Conservation (phyloP, 1,140 invertebrate species). For the Dufourea novaeangliae region DNA sequence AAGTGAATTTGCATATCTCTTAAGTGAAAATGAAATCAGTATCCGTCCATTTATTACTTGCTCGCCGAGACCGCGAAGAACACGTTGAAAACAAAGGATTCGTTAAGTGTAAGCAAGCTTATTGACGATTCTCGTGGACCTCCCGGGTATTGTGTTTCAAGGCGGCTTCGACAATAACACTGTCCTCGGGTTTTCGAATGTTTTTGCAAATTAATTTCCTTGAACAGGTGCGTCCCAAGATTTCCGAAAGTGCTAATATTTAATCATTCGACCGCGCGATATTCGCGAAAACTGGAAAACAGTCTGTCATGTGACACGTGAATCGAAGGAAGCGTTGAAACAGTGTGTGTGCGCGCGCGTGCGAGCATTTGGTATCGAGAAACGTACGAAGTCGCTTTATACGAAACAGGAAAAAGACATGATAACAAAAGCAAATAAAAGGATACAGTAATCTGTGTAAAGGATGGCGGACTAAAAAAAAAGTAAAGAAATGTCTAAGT, state of each 20-base stretch:
- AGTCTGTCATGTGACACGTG: background rate
- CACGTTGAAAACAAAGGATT: background rate
- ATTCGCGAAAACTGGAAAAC: background rate
- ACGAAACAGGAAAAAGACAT: background rate
- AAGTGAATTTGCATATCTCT: background rate
- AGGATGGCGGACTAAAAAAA: background rate
- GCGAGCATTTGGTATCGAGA: background rate
- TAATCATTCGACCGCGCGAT: background rate
- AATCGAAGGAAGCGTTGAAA: background rate
- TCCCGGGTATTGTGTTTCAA: background rate
- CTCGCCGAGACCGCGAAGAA: background rate
- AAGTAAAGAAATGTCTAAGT: constrained; percentile 26
- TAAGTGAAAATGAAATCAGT: background rate
- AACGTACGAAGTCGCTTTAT: background rate
- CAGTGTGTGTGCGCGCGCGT: background rate
- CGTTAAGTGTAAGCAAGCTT: background rate
- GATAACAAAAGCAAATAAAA: constrained; percentile 31
- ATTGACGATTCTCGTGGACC: background rate
- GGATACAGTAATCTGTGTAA: background rate
- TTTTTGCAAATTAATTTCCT: background rate
- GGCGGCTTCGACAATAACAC: background rate
- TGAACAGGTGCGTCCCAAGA: background rate
- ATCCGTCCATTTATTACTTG: constrained; percentile 6
- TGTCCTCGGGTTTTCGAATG: background rate
- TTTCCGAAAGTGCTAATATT: constrained; percentile 6